Conservation (phyloP, 2,797 vertebrate species). For the Mycteria americana region DNA sequence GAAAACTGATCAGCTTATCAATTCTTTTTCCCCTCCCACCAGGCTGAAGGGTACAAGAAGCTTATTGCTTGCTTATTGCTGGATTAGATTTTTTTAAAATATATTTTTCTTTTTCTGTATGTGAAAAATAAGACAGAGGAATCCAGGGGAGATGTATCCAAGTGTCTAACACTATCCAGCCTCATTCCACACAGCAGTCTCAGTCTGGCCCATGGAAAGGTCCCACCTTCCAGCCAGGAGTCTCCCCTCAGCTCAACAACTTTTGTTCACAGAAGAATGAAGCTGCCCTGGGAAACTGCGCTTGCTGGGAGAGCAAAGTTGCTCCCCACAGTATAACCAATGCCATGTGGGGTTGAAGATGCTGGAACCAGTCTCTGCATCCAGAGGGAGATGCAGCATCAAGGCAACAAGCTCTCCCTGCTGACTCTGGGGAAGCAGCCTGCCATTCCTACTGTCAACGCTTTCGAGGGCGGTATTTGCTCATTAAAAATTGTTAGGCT, state of each 20-base stretch:
- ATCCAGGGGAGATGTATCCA: neutral
- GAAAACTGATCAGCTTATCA: neutral
- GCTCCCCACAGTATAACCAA: neutral
- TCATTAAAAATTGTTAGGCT: neutral
- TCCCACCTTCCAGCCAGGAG: constrained; percentile 26
- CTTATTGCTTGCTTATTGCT: neutral
- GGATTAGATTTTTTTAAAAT: neutral
- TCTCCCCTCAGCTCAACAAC: neutral
- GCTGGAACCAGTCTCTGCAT: neutral
- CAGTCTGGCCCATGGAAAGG: neutral
- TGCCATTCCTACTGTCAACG: constrained; percentile 28
- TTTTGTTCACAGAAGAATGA: constrained; percentile 31
- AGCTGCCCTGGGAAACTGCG: neutral
- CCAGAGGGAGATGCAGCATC: neutral
- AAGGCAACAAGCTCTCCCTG: neutral
- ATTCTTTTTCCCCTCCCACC: neutral
- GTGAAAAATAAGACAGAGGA: neutral
- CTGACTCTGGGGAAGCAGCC: neutral
- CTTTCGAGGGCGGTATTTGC: neutral
- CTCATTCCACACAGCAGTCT: neutral
- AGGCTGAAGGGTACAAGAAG: neutral
- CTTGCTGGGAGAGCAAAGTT: neutral
- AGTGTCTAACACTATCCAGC: neutral
- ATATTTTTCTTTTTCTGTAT: neutral
- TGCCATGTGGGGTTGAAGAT: constrained; percentile 18